Conservation (phyloP, 2,888 invertebrate species). For the Rhagophthalmus giganteus region DNA sequence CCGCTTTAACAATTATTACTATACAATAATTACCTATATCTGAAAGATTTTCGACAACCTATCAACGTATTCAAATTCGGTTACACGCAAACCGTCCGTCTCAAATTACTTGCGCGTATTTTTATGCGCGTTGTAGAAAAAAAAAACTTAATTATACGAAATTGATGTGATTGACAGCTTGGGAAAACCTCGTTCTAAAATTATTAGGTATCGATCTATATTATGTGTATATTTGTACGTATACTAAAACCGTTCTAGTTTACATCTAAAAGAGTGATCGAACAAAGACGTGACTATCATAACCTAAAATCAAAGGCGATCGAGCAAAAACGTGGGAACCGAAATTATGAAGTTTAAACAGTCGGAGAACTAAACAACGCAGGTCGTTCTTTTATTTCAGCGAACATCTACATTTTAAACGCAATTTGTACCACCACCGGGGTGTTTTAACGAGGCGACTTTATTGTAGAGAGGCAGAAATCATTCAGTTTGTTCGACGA, state of each 20-base stretch:
- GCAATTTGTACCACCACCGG: conserved; percentile 32
- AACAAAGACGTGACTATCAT: conserved; percentile 44
- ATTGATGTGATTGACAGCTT: conserved; percentile 13
- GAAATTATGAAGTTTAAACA: conserved; percentile 21
- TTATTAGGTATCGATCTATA: no score
- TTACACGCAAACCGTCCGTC: no score
- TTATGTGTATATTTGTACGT: conserved; percentile 5
- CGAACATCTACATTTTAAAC: conserved; percentile 35
- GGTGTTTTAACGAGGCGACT: conserved; percentile 18
- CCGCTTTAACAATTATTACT: no score
- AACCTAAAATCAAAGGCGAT: conserved; percentile 45
- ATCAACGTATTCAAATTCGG: no score
- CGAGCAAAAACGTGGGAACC: conserved; percentile 46
- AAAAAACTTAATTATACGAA: conserved; percentile 1
- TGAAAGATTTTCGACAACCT: no score
- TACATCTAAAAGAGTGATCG: conserved; percentile 26
- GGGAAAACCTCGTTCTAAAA: conserved; percentile 13
- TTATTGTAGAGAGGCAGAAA: conserved; percentile 42
- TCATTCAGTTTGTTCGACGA: conserved; percentile 47
- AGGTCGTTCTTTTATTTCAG: conserved; percentile 41
- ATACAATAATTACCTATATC: no score
- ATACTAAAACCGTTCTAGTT: conserved; percentile 17
- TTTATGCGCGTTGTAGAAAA: no score
- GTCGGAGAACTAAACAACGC: conserved; percentile 38
- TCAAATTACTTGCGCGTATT: no score